phyloP scores from a whole-genome alignment of 2,888 invertebrate genomes.

The Cerastis leucographa region DNA sequence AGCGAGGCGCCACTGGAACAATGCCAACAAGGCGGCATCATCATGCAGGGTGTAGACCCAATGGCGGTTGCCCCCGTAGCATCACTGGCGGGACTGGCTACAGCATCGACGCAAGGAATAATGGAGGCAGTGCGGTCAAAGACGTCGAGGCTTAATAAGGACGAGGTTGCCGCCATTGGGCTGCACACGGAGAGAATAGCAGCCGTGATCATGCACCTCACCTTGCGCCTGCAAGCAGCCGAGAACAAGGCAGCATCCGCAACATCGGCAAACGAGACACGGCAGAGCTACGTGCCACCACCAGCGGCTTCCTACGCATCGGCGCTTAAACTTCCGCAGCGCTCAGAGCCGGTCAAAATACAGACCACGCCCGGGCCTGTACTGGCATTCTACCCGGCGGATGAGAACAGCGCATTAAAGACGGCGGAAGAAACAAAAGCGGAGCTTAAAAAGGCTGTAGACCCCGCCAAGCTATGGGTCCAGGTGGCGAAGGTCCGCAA shows the following conservation, averaged over 20 bases:
- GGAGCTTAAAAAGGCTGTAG: not conserved
- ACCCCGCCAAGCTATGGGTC: fast-evolving
- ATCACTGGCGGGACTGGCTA: not conserved
- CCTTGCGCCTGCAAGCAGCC: too few relatives aligned
- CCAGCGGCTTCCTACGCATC: fast-evolving
- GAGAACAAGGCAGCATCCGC: too few relatives aligned
- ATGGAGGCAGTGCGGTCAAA: not conserved
- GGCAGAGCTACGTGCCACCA: too few relatives aligned
- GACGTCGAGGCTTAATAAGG: fast-evolving
- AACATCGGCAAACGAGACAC: too few relatives aligned
- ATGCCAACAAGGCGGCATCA: too few relatives aligned
- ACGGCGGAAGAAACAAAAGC: conserved; percentile 34
- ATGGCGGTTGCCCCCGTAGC: not conserved
- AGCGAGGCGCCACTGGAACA: too few relatives aligned
- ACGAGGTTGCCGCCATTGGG: not conserved
- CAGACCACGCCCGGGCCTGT: not conserved
- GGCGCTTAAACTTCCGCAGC: not conserved
- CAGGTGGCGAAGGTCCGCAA: not conserved
- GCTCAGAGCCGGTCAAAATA: fast-evolving
- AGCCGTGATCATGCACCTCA: not conserved
- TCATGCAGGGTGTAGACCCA: not conserved
- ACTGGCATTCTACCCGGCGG: not conserved
- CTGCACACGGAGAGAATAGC: fast-evolving
- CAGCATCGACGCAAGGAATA: fast-evolving
- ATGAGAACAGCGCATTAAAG: fast-evolving